A percentile compares a stretch with the other conserved stretches of the same genome.
These are phyloP conservation scores for Diorhabda carinulata DNA, from an alignment of 1,140 invertebrate species.

Conservation along the genomic window DNA sequence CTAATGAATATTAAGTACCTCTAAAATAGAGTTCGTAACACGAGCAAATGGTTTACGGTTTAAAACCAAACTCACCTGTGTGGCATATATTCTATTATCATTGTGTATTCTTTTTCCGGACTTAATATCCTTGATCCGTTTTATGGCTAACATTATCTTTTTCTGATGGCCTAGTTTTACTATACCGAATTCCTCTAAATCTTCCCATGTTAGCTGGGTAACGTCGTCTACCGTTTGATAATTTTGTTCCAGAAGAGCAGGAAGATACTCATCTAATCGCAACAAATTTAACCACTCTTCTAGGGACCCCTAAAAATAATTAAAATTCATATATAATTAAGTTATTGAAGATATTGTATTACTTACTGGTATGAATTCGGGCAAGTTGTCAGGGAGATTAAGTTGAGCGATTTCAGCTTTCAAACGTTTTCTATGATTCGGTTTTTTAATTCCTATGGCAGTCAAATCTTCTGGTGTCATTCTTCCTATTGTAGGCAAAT, in stretches of 20 bases:
- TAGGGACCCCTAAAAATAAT: slow-evolving; percentile 67
- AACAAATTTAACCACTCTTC: slow-evolving; percentile 91
- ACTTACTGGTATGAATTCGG: slow-evolving; percentile 86
- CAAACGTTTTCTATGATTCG: slow-evolving; percentile 91
- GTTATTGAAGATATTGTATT: slow-evolving; percentile 11
- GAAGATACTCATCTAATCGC: slow-evolving; percentile 86
- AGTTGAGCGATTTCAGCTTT: slow-evolving; percentile 91
- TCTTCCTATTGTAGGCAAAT: slow-evolving; percentile 92
- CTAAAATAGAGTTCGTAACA: not conserved
- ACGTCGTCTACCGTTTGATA: slow-evolving; percentile 90
- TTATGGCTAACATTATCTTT: slow-evolving; percentile 94
- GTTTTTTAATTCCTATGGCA: slow-evolving; percentile 90
- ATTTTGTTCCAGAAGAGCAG: slow-evolving; percentile 84
- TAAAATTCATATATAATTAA: slow-evolving; percentile 17
- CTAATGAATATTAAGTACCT: not conserved
- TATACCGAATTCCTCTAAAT: slow-evolving; percentile 98
- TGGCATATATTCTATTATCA: slow-evolving; percentile 55
- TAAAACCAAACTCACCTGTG: slow-evolving; percentile 40
- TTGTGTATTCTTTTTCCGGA: slow-evolving; percentile 76
- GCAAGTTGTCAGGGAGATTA: slow-evolving; percentile 88
- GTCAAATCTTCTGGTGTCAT: slow-evolving; percentile 96
- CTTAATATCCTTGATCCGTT: slow-evolving; percentile 91
- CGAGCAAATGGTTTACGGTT: slow-evolving; percentile 17
- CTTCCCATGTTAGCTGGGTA: slow-evolving; percentile 95
- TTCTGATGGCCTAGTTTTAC: slow-evolving; percentile 95